Conservation (phyloP, 2,888 invertebrate genomes). For the Strigamia maritima region DNA sequence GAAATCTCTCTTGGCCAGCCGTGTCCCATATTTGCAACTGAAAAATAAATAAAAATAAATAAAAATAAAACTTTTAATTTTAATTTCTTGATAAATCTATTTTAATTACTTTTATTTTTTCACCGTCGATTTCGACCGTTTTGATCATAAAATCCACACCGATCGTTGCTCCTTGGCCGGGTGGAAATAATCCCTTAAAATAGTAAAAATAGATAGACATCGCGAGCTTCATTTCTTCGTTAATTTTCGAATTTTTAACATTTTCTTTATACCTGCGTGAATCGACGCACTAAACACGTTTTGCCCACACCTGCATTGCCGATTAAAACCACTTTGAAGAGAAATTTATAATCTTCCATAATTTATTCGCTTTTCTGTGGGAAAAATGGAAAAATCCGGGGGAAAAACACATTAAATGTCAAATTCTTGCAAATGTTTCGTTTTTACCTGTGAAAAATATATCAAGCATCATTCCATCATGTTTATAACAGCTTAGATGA, state of each 20-base stretch:
- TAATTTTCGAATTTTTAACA: background rate
- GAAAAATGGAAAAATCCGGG: background rate
- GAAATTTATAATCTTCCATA: conserved; percentile 98
- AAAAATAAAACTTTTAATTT: background rate
- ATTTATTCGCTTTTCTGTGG: background rate
- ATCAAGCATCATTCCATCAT: background rate
- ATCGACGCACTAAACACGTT: conserved; percentile 92
- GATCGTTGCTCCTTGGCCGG: conserved; percentile 97
- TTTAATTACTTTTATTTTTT: conserved; percentile 82
- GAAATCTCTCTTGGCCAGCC: conserved; percentile 90
- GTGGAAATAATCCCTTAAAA: conserved; percentile 83
- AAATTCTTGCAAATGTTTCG: background rate
- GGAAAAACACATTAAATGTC: background rate
- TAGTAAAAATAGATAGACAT: conserved; percentile 30
- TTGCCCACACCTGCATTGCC: conserved; percentile 98
- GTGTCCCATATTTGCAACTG: conserved; percentile 99
- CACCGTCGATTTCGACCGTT: conserved; percentile 93
- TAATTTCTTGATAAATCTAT: background rate
- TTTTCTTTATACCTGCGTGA: conserved; percentile 71
- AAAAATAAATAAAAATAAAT: conserved; percentile 47
- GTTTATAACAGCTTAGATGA: background rate
- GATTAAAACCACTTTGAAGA: conserved; percentile 97
- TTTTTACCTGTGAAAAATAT: background rate
- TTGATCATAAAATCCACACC: conserved; percentile 99
- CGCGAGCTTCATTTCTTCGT: too few relatives aligned